These are phyloP conservation scores for Sebastes schlegelii DNA, from an alignment of 2,113 vertebrate species.

Conservation along the genomic window DNA sequence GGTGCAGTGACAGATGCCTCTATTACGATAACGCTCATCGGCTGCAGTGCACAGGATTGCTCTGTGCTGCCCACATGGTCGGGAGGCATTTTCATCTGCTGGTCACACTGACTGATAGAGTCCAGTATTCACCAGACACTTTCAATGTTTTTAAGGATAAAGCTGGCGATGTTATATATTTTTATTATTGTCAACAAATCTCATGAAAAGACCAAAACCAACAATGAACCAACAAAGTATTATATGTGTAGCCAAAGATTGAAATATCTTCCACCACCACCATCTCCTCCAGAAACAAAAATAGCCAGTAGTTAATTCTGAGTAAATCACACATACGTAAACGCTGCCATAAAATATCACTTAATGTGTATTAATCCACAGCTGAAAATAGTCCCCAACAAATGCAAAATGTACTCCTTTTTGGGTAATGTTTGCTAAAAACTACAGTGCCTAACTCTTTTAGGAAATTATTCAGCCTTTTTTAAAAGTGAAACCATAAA, in stretches of 20 bases:
- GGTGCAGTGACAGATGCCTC: slow-evolving; percentile 64
- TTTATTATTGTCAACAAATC: neutral
- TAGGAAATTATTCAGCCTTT: too few relatives aligned
- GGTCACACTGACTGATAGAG: neutral
- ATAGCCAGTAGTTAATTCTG: too few relatives aligned
- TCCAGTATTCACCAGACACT: slow-evolving; percentile 1
- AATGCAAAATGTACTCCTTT: too few relatives aligned
- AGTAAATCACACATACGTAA: neutral
- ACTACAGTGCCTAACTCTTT: too few relatives aligned
- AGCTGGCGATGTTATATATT: neutral
- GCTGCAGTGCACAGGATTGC: slow-evolving; percentile 27
- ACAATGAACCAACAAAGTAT: neutral
- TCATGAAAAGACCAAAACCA: neutral
- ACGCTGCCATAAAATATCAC: neutral
- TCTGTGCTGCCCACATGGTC: neutral
- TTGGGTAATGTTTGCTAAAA: too few relatives aligned
- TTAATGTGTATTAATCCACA: neutral
- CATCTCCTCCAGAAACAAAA: too few relatives aligned
- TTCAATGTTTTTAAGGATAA: neutral
- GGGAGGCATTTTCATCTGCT: slow-evolving; percentile 20
- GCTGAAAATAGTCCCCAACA: neutral
- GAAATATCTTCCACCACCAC: neutral
- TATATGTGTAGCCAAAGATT: neutral
- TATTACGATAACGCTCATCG: slow-evolving; percentile 50
- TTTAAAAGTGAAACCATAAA: too few relatives aligned